Evolutionary conservation across 2,888 invertebrate genomes (phyloP).

Genomic region (Crioceris asparagi): DNA sequence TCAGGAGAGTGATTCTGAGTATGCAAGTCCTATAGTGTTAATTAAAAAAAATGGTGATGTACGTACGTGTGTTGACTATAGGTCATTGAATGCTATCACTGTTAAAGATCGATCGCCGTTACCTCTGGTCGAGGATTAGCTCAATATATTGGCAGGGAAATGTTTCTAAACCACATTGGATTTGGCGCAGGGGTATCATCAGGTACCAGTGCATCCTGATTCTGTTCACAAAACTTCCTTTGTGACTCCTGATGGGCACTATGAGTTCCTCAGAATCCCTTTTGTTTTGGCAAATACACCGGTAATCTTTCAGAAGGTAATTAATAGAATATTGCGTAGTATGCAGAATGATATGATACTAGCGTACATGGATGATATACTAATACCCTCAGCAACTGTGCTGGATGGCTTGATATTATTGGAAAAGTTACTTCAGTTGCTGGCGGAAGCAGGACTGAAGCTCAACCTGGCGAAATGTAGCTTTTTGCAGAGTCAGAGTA

Average conservation of each 20-base stretch:
- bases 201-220: background rate
- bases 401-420: slow-evolving; percentile 6
- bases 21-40: slow-evolving; percentile 9
- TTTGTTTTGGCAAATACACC: slow-evolving; percentile 30
- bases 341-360: background rate
- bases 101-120: background rate
- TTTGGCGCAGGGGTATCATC: too few species aligned
- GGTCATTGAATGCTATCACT: slow-evolving; percentile 8
- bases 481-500: slow-evolving; percentile 2
- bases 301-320: slow-evolving; percentile 1
- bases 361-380: slow-evolving; percentile 10
- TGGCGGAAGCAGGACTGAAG: slow-evolving; percentile 5
- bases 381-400: slow-evolving; percentile 8
- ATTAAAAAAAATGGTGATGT: slow-evolving; percentile 8
- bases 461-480: slow-evolving; percentile 9
- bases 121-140: slow-evolving; percentile 2
- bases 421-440: slow-evolving; percentile 2
- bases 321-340: background rate
- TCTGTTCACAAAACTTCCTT: too few species aligned
- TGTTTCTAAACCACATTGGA: too few species aligned
- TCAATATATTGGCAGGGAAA: too few species aligned
- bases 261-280: slow-evolving; percentile 22
- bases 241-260: too few species aligned
- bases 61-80: slow-evolving; percentile 8
- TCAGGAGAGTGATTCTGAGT: slow-evolving; percentile 10